Evolutionary conservation across 1,140 invertebrate genomes (phyloP), one percentile per base, ranked within the genome.

Genomic region (Micrasema longulum): DNA sequence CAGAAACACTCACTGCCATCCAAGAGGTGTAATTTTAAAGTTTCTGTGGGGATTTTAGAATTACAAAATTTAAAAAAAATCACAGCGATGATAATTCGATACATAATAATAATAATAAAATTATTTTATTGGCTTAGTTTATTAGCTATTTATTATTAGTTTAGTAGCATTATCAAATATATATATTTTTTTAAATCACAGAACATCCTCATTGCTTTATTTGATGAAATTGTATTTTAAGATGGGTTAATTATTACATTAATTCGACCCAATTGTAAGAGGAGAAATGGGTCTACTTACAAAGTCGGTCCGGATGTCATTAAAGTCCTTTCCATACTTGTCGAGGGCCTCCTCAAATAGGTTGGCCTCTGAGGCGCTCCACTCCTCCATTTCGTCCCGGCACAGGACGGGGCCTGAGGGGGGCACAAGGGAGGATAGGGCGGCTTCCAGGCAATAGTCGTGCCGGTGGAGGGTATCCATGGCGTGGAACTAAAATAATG

Each of bases 301-400:
- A 91, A 98, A 99, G 84, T 99, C 97, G 82, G 94, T 90, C 83
- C 97, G 90, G 82, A 99, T 99, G 79, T 99, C 98, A 76, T 94
- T 93, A 82, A 99, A 99, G 86, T 99, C 98, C 88, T 99, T 99
- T 72, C 97, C 98, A 87, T 99, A 99, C 87, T 99, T 99, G 82
- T 99, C 97, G 73, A 96, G 88, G 47, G 97, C 97, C 84, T 99
- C 98, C 86, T 99, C 98, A 84, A 99, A 99, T 31, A 99, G 89
- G 86, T 98, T 99, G 16, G 97, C 97, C 83, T 99, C 98, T 12
- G 96, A 96, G 9, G 98, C 96, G 74, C 97, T 98, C 98, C 98
- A 99, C 85, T 99, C 98, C 87, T 99, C 98, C 94, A 99, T 98
- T 87, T 99, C 97, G 87, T 99, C 98, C 73, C 97, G 88, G 87